A percentile compares a stretch with the other conserved stretches of the same genome.
Evolutionary conservation across 2,888 invertebrate genomes (phyloP).

Genomic region (Rutpela maculata): DNA sequence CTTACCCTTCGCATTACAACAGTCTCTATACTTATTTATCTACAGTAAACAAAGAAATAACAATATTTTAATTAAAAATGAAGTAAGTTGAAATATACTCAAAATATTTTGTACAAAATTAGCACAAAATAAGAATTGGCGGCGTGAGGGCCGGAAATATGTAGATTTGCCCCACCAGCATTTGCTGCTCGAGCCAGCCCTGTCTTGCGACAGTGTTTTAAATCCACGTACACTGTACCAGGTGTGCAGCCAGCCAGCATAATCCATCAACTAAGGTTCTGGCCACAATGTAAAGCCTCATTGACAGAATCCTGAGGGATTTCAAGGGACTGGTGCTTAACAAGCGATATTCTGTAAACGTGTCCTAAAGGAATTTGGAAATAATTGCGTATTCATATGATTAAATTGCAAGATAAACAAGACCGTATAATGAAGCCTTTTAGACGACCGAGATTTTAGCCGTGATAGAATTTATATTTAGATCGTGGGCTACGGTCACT

Average conservation of each 20-base stretch:
- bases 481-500: neutral
- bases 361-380: neutral
- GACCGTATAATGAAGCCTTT: neutral
- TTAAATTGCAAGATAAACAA: slow-evolving; percentile 3
- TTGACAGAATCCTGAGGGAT: neutral
- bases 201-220: no score
- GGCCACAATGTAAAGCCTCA: slow-evolving; percentile 5
- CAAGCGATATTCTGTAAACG: slow-evolving; percentile 7
- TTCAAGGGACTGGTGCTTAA: slow-evolving; percentile 7
- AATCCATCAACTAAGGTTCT: slow-evolving; percentile 1
- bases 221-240: neutral
- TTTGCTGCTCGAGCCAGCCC: no score
- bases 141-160: no score
- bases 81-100: no score
- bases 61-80: no score
- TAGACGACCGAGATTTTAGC: neutral
- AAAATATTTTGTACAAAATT: no score
- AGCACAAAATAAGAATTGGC: no score
- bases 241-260: neutral
- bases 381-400: slow-evolving; percentile 7
- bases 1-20: no score
- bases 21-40: no score
- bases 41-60: no score
- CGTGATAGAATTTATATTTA: slow-evolving; percentile 4
- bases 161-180: no score